These are phyloP conservation scores for Azorinus chamasolen DNA, from an alignment of 2,888 invertebrate species.

Conservation along the genomic window DNA sequence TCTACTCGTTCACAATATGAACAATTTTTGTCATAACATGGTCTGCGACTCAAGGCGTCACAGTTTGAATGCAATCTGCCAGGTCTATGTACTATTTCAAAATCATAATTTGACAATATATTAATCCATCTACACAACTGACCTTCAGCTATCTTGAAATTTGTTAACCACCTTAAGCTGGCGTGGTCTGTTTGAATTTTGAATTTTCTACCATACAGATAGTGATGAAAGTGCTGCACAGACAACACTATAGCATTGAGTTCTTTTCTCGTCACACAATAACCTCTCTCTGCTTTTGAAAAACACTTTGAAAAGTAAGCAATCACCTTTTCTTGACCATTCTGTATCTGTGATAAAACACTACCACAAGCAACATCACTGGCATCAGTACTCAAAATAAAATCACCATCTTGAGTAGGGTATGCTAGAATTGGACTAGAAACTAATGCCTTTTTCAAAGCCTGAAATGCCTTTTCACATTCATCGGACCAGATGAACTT, in stretches of 20 bases:
- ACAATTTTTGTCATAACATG: no score
- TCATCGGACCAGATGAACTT: conserved; percentile 24
- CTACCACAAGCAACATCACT: no score
- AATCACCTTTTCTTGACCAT: conserved; percentile 26
- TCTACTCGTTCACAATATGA: conserved; percentile 4
- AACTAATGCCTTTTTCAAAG: conserved; percentile 6
- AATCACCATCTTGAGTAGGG: conserved; percentile 15
- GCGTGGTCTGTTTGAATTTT: conserved; percentile 1
- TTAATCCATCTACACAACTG: conserved; percentile 18
- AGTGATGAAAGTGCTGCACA: conserved; percentile 8
- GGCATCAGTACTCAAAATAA: conserved; percentile 24
- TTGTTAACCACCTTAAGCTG: conserved; percentile 8
- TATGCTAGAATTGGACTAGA: conserved; percentile 15
- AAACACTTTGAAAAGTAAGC: conserved; percentile 20
- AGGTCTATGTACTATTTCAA: conserved; percentile 2
- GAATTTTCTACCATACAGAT: conserved; percentile 15
- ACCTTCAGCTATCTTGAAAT: conserved; percentile 12
- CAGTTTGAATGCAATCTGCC: conserved; percentile 7
- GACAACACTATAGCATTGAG: not conserved
- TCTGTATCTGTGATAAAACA: conserved; percentile 30
- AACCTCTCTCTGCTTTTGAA: conserved; percentile 2
- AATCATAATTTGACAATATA: conserved; percentile 6
- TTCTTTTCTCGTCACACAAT: conserved; percentile 18
- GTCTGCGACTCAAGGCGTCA: conserved; percentile 22
- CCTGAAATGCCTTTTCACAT: conserved; percentile 17